Evolutionary conservation across 92 coral and sea anemone genomes (phyloP).

Genomic region (Scolanthus callimorphus): DNA sequence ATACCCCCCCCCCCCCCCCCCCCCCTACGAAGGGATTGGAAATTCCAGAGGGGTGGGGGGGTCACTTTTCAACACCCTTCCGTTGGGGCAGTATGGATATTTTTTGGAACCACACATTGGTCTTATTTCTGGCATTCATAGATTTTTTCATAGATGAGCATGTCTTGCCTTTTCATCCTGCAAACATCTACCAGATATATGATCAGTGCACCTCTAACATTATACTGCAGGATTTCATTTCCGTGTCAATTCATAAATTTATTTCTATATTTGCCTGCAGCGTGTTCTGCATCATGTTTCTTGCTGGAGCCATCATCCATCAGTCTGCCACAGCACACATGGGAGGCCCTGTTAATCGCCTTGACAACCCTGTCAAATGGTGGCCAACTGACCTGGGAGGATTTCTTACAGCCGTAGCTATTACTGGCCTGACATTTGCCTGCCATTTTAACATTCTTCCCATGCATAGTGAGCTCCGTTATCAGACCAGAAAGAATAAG

Average conservation of each 20-base stretch:
- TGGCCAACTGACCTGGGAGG: conserved; percentile 80
- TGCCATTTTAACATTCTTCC: conserved; percentile 89
- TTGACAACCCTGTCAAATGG: conserved; percentile 62
- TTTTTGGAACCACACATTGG: too few relatives aligned
- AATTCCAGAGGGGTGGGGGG: too few relatives aligned
- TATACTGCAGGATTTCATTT: too few relatives aligned
- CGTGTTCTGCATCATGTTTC: conserved; percentile 69
- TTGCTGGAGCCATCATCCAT: conserved; percentile 57
- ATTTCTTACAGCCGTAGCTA: conserved; percentile 57
- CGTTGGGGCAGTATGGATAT: too few relatives aligned
- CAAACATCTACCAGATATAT: too few relatives aligned
- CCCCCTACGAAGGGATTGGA: too few relatives aligned
- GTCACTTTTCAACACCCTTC: too few relatives aligned
- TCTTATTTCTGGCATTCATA: too few relatives aligned
- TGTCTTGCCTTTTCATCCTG: not conserved
- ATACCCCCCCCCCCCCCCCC: too few relatives aligned
- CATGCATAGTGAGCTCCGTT: conserved; percentile 77
- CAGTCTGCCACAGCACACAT: conserved; percentile 41
- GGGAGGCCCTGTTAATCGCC: conserved; percentile 57
- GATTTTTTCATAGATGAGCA: too few relatives aligned
- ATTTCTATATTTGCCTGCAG: conserved; percentile 14
- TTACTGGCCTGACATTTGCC: conserved; percentile 71
- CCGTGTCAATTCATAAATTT: too few relatives aligned
- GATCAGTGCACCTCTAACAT: too few relatives aligned
- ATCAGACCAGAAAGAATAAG: conserved; percentile 76